Evolutionary conservation across 2,888 invertebrate genomes (phyloP).

Genomic region (Caradrina kadenii): DNA sequence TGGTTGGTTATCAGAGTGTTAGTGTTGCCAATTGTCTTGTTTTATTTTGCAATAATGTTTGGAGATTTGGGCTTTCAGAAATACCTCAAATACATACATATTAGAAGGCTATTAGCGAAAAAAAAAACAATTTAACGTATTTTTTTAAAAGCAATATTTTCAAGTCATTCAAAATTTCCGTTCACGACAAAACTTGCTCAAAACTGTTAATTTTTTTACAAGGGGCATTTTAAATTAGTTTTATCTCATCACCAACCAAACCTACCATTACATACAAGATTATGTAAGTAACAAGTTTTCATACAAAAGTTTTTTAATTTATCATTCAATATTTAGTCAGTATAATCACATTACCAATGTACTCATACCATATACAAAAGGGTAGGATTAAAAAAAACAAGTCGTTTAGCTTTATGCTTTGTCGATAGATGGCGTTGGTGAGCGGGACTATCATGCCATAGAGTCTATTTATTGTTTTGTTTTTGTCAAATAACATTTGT

Average conservation of each 20-base stretch:
- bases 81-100: not conserved
- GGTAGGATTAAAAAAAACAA: not conserved
- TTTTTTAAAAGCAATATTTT: not conserved
- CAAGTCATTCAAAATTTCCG: not conserved
- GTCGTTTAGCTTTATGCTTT: not conserved
- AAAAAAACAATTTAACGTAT: not conserved
- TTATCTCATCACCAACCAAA: conserved; percentile 63
- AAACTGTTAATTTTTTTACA: not conserved
- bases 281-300: conserved; percentile 44
- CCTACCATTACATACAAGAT: conserved; percentile 69
- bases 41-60: not conserved
- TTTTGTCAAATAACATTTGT: conserved; percentile 3
- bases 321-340: conserved; percentile 14
- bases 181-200: not conserved
- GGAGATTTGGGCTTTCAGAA: not conserved
- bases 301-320: not conserved
- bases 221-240: not conserved
- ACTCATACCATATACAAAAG: conserved; percentile 23
- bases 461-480: conserved; percentile 15
- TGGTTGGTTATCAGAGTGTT: conserved; percentile 65
- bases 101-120: too few species aligned
- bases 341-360: conserved; percentile 30
- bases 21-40: conserved; percentile 9
- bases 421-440: conserved; percentile 11
- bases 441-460: not conserved